These are phyloP conservation scores for Lamproptera curius DNA, from an alignment of 2,888 invertebrate genomes.

Conservation along the genomic window DNA sequence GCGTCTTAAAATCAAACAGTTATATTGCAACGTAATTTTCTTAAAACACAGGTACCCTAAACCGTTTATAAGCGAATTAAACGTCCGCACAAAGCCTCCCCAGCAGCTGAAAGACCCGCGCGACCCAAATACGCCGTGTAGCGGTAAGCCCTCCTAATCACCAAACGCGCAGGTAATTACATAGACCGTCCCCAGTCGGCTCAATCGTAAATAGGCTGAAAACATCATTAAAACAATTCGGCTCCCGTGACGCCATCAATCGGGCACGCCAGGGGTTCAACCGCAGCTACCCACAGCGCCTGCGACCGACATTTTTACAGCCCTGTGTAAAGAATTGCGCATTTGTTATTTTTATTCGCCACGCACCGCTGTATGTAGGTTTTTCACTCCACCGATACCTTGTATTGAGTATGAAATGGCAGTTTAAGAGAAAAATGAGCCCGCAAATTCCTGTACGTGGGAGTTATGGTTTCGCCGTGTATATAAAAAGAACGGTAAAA, in stretches of 20 bases:
- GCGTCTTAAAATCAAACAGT: too few relatives aligned
- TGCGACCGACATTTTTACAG: constrained; percentile 70
- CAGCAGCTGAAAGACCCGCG: constrained; percentile 4
- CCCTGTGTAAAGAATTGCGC: constrained; percentile 69
- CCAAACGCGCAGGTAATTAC: constrained; percentile 17
- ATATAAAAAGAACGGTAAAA: too few relatives aligned
- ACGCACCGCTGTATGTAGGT: constrained; percentile 49
- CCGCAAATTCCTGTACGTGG: constrained; percentile 6
- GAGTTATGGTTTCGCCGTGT: constrained; percentile 1
- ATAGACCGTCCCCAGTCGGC: constrained; percentile 23
- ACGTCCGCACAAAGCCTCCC: not conserved
- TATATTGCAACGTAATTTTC: too few relatives aligned
- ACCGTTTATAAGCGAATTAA: constrained; percentile 3
- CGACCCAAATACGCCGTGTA: constrained; percentile 2
- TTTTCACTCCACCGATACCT: constrained; percentile 54
- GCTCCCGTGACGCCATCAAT: constrained; percentile 38
- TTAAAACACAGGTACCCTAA: too few relatives aligned
- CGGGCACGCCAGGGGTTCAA: constrained; percentile 39
- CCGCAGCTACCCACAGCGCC: constrained; percentile 50
- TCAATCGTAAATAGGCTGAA: constrained; percentile 23
- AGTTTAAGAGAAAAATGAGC: constrained; percentile 9
- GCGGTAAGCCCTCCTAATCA: constrained; percentile 1
- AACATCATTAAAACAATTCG: constrained; percentile 34
- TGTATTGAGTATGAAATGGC: constrained; percentile 40
- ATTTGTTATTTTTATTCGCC: constrained; percentile 74